These are phyloP conservation scores for Plutella xylostella DNA, from an alignment of 2,888 invertebrate species.

Conservation along the genomic window DNA sequence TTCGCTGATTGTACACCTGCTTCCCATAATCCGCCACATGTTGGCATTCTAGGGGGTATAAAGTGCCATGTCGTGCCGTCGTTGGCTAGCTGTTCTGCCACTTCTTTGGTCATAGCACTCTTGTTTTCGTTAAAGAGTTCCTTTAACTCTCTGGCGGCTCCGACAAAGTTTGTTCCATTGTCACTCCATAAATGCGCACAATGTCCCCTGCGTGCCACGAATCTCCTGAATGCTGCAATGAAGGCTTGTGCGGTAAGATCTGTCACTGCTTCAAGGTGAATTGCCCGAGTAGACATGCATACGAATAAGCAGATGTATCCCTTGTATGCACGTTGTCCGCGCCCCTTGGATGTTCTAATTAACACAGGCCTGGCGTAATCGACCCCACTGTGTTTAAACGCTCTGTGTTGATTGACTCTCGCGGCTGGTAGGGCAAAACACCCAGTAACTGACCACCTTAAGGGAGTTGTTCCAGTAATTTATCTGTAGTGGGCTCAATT, in stretches of 20 bases:
- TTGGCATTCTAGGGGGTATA: slow-evolving; percentile 9
- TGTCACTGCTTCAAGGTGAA: slow-evolving; percentile 23
- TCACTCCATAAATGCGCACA: slow-evolving; percentile 17
- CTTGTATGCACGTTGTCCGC: slow-evolving; percentile 12
- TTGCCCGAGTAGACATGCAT: slow-evolving; percentile 18
- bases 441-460: too few species aligned
- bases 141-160: slow-evolving; percentile 14
- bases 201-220: slow-evolving; percentile 12
- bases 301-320: slow-evolving; percentile 9
- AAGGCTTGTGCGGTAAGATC: slow-evolving; percentile 20
- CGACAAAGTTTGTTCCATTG: slow-evolving; percentile 18
- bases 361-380: slow-evolving; percentile 23
- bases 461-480: too few species aligned
- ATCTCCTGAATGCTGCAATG: slow-evolving; percentile 11
- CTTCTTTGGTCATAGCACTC: slow-evolving; percentile 7
- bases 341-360: slow-evolving; percentile 14
- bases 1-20: slow-evolving; percentile 17
- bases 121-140: slow-evolving; percentile 7
- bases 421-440: slow-evolving; percentile 12
- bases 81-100: slow-evolving; percentile 12
- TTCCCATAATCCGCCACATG: slow-evolving; percentile 19
- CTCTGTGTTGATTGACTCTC: slow-evolving; percentile 6
- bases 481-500: too few species aligned
- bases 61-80: slow-evolving; percentile 12
- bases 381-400: slow-evolving; percentile 11